Base-by-base conservation (phyloP, 92 coral and sea anemone genomes). In the Galaxea fascicularis region DNA sequence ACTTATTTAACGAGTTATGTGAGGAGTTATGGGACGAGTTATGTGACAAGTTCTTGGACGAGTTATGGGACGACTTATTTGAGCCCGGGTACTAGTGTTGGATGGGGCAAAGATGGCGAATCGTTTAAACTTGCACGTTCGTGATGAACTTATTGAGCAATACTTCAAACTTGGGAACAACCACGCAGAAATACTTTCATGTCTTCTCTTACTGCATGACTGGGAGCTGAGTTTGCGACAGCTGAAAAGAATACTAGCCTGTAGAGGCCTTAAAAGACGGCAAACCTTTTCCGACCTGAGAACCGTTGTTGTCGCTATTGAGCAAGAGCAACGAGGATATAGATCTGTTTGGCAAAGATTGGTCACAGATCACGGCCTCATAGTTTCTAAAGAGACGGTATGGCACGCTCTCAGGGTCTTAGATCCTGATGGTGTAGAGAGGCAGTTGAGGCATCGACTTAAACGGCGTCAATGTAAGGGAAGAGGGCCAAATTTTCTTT, bases 171-270 rank as follows among this genome's bases (percentile, higher is more conserved):
- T 87, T 58, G 88, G 85, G 77, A 71, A 82, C 77, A 90, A 78
- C 76, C 72, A 87, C 56, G 65, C 71, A 81, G 89, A 91, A 87
- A 91, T 91, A 66, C 79, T 78, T 56, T 84, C 87, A 15, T 91
- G 88, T 67, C 86, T 91, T 83, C 79, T 91, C 35, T 51, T 81
- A 63, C 76, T 91, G 65, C 91, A 91, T 78, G 86, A 88, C 53
- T 54, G 71, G 67, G 76, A 68, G 69, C 91, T 91, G 60, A 83
- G 91, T 87, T 82, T 87, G 71, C 80, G 94, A 71, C 94, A 91
- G 91, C 46, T 87, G 47, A 91, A 91, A 78, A 88, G 91, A 84
- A 87, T 87, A 41, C 87, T 91, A 27, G 85, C 89, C 41, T 64
- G 82, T 54, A 83, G 75, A 87, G 82, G 89, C 68, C 86, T 79